Conservation (phyloP, 2,113 vertebrate species). For the Columba janthina region DNA sequence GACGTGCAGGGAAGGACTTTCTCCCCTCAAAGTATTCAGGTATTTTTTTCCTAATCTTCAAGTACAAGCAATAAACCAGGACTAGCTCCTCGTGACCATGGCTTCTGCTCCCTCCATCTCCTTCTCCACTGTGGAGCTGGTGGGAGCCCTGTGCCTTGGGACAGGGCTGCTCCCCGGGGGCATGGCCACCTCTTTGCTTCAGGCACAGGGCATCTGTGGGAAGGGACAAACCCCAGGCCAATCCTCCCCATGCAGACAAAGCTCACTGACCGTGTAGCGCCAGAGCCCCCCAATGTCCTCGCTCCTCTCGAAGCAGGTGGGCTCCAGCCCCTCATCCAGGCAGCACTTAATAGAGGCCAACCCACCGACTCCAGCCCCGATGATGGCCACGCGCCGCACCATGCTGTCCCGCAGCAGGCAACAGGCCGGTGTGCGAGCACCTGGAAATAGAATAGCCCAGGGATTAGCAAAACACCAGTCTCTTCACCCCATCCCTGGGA, state of each 20-base stretch:
- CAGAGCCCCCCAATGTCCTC: conserved; percentile 87
- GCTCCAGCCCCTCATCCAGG: conserved; percentile 83
- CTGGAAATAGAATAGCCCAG: background rate
- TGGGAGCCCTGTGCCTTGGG: background rate
- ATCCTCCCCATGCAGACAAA: accelerated
- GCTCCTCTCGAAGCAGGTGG: conserved; percentile 87
- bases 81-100: background rate
- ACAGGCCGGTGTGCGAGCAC: accelerated
- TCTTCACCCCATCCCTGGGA: background rate
- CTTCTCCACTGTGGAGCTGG: background rate
- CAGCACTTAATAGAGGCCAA: conserved; percentile 84
- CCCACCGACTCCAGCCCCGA: conserved; percentile 84
- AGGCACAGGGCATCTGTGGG: background rate
- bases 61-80: background rate
- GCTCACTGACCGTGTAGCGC: conserved; percentile 80
- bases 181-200: background rate
- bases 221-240: background rate
- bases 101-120: background rate
- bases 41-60: background rate
- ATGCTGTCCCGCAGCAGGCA: conserved; percentile 29
- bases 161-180: accelerated
- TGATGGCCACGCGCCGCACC: conserved; percentile 78
- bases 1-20: background rate
- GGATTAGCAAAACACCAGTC: background rate
- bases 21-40: background rate